Percentiles rank a stretch among this genome's conserved stretches.
phyloP scores from a whole-genome alignment of 2,113 vertebrate genomes.

The Catharus minimus region DNA sequence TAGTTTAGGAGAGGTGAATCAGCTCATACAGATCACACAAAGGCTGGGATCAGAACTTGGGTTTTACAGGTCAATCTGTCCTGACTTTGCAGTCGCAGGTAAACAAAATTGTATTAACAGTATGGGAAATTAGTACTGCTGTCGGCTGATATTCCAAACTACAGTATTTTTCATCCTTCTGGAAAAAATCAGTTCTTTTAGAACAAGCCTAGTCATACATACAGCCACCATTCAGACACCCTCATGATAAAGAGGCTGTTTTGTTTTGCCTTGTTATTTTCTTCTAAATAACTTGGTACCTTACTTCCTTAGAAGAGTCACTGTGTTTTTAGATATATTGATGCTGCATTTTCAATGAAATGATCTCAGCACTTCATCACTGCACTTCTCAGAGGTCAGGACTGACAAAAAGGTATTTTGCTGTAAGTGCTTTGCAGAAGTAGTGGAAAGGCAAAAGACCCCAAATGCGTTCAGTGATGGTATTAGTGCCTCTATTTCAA shows the following conservation, averaged over 20 bases:
- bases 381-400: background rate
- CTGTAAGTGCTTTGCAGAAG: background rate
- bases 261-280: background rate
- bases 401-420: background rate
- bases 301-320: background rate
- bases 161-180: background rate
- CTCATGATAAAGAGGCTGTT: background rate
- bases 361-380: background rate
- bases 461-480: background rate
- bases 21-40: background rate
- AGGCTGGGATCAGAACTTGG: background rate
- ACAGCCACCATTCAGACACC: background rate
- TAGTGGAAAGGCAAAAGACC: background rate
- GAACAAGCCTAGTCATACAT: background rate
- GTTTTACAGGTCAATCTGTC: background rate
- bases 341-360: conserved; percentile 6
- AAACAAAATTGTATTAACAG: background rate
- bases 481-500: conserved; percentile 16
- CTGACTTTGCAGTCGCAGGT: background rate
- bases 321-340: background rate
- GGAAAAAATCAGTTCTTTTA: background rate
- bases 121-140: background rate
- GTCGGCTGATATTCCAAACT: background rate
- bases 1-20: background rate
- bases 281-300: background rate